Base-by-base conservation (phyloP, 23 tunicate species). In the Trididemnum miniatum region DNA sequence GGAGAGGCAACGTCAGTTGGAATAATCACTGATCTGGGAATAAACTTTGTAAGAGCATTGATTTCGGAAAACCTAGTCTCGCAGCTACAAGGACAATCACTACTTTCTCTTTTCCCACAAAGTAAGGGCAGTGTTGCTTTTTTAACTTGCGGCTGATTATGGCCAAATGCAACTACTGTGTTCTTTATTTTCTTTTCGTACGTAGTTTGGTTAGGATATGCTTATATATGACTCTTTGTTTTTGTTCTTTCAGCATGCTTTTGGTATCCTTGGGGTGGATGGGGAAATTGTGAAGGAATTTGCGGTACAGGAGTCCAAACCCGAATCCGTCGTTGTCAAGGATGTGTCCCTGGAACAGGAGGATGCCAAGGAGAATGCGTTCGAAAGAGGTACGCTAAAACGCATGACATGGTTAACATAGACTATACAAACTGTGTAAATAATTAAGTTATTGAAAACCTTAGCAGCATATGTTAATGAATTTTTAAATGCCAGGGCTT, bases 211-310 rank as follows among this genome's bases (percentile, higher is more conserved):
- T 7, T 44, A n/a, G n/a, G n/a, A n/a, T n/a, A n/a, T n/a, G n/a
- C n/a, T n/a, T n/a, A n/a, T n/a, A n/a, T n/a, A n/a, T n/a, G n/a
- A n/a, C n/a, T n/a, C n/a, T n/a, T n/a, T n/a, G n/a, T n/a, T n/a
- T n/a, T n/a, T n/a, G n/a, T n/a, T 15, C 27, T 12, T 73, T 73
- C 35, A 88, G 87, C 32, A 4, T 95, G 99, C 54, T 64, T 72
- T 51, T 91, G 97, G 99, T 83, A 71, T 50, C 87, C 89, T 25
- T 96, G 99, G 99, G 72, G 94, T 57, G 97, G 83, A 4, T 96
- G 99, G 99, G 84, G 96, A 71, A 52, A 60, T 20, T 96, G 99
- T 62, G 60, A 84, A 65, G 94, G 88, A 0, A 76, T 78, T 59
- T 96, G 99, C 77, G 95, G 94, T 25, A 38, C 52, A 22, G 85